These are phyloP conservation scores for Ctenomys sociabilis DNA, from an alignment of 2,113 vertebrate genomes.

Conservation along the genomic window DNA sequence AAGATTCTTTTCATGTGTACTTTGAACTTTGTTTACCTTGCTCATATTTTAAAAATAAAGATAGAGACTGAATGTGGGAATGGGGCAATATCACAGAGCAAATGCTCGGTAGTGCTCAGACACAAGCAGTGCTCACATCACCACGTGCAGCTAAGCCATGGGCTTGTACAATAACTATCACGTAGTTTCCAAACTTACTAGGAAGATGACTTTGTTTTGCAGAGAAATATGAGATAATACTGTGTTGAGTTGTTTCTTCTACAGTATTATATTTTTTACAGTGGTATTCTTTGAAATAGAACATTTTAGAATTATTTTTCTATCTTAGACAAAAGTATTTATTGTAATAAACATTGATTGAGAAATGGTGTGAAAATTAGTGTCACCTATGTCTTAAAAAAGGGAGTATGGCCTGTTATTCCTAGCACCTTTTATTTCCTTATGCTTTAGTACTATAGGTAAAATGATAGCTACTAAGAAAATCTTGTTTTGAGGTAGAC, in stretches of 20 bases:
- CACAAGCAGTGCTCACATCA: slow-evolving; percentile 3
- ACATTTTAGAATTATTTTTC: slow-evolving; percentile 35
- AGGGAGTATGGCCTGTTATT: not conserved
- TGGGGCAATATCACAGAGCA: not conserved
- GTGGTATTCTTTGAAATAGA: slow-evolving; percentile 17
- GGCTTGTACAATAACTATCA: slow-evolving; percentile 15
- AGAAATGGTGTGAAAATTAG: not conserved
- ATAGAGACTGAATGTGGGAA: slow-evolving; percentile 68
- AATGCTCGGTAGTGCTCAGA: not conserved
- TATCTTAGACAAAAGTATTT: slow-evolving; percentile 14
- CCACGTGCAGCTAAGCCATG: not conserved
- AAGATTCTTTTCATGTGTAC: slow-evolving; percentile 62
- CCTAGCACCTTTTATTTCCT: not conserved
- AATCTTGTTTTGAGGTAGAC: slow-evolving; percentile 42
- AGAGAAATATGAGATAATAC: slow-evolving; percentile 35
- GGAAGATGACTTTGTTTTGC: not conserved
- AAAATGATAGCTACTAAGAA: slow-evolving; percentile 14
- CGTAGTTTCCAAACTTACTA: slow-evolving; percentile 26
- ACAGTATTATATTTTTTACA: slow-evolving; percentile 50
- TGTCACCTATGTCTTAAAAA: not conserved
- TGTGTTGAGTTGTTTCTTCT: not conserved
- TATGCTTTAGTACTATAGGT: not conserved
- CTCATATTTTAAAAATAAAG: slow-evolving; percentile 80
- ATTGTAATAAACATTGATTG: not conserved
- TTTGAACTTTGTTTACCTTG: slow-evolving; percentile 82